Base-by-base conservation (phyloP, 2,888 invertebrate species). In the Magallana nippona region DNA sequence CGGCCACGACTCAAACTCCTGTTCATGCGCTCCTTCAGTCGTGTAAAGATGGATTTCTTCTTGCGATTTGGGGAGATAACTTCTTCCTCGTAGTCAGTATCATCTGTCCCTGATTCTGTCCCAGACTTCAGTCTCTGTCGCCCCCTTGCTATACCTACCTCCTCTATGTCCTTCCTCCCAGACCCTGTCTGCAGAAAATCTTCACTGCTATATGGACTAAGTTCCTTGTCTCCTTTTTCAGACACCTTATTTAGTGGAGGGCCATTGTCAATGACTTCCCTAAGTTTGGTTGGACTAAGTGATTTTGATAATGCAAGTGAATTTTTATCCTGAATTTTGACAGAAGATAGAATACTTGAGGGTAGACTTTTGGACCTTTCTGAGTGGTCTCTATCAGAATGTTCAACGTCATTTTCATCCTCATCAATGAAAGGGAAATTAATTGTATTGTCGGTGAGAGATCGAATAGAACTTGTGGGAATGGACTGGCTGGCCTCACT, bases 31-130 rank as follows among this genome's bases (percentile, higher is more conserved):
- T 91, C 91, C 79, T 89, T 88, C 0, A 91, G 88, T 71, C 89
- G 86, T 83, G 90, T 90, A 79, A 91, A 89, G 27, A 90, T 84
- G 13, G 91, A 89, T 83, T 92, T 92, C 82, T 92, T 92, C 79
- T 89, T 88, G 13, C 91, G 85, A 10, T 85, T 87, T 22, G 83
- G 82, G 55, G 85, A 84, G 3, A 86, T 71, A 22, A 84, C 63
- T 22, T 56, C 55, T 19, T 55, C 60, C 55, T 56, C 78, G 13
- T 58, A 55, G 11, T 79, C 82, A 3, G 85, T 86, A 56, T 86
- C 85, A 27, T 55, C 58, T 15, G 82, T 79, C 44, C 44, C 44
- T 11, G 85, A 86, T n/a, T 82, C n/a, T 32, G 85, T 84, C 5
- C 85, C 83, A 55, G 85, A 85, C 79, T 55, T 79, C 19, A 81